phyloP scores from a whole-genome alignment of 2,797 vertebrate species.

The Acanthurus leucopareius region DNA sequence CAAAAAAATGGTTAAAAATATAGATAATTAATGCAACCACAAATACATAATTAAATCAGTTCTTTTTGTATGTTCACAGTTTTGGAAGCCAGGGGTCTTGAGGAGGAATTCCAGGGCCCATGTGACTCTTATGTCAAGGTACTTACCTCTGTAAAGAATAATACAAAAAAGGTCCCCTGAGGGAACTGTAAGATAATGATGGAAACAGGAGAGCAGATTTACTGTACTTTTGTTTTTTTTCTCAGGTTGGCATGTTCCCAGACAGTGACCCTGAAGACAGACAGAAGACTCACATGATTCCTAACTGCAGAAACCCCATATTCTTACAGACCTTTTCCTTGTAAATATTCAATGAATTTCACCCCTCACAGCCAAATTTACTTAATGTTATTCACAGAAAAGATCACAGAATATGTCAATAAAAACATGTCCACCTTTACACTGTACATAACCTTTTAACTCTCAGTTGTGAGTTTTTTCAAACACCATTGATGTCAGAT shows the following conservation, averaged over 20 bases:
- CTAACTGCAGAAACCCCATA: slow-evolving; percentile 79
- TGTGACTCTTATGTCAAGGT: slow-evolving; percentile 93
- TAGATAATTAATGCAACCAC: slow-evolving; percentile 18
- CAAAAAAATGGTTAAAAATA: slow-evolving; percentile 3
- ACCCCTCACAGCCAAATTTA: neutral
- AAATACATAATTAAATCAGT: slow-evolving; percentile 20
- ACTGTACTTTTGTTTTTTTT: slow-evolving; percentile 21
- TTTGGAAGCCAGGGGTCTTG: slow-evolving; percentile 89
- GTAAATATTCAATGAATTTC: slow-evolving; percentile 61
- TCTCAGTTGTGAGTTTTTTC: neutral
- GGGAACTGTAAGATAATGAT: neutral
- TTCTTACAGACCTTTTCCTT: slow-evolving; percentile 83
- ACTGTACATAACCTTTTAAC: neutral
- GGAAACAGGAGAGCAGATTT: neutral
- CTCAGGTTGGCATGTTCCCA: slow-evolving; percentile 82
- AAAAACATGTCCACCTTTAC: neutral
- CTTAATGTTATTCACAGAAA: neutral
- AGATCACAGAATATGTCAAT: neutral
- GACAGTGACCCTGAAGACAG: slow-evolving; percentile 67
- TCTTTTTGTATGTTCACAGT: slow-evolving; percentile 80
- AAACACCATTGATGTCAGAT: neutral
- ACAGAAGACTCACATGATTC: slow-evolving; percentile 79
- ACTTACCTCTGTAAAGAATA: slow-evolving; percentile 12
- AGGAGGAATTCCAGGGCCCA: slow-evolving; percentile 65
- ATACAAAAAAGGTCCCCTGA: neutral